These are phyloP conservation scores for Thyatira batis DNA, from an alignment of 2,888 invertebrate species.

Conservation along the genomic window DNA sequence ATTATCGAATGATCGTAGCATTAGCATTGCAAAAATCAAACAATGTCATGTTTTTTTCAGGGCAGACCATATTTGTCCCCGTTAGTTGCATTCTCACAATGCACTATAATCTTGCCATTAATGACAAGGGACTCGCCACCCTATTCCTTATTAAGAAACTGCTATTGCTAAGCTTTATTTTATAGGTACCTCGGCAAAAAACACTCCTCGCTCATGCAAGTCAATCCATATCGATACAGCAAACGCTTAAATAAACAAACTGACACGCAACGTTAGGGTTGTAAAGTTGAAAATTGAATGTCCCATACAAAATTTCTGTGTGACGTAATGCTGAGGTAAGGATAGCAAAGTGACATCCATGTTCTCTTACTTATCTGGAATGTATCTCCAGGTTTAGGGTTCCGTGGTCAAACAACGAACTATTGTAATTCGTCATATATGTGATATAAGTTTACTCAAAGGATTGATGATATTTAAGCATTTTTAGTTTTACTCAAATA, in stretches of 20 bases:
- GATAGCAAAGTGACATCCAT: constrained; percentile 8
- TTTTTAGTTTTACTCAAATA: no score
- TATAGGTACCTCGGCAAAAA: constrained; percentile 40
- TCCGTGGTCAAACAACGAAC: no score
- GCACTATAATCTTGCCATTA: constrained; percentile 43
- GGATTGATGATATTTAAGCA: no score
- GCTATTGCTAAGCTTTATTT: constrained; percentile 39
- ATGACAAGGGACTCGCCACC: constrained; percentile 43
- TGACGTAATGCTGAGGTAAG: background rate
- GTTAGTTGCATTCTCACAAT: constrained; percentile 22
- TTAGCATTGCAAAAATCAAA: constrained; percentile 22
- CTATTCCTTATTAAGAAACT: constrained; percentile 47
- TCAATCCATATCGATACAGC: constrained; percentile 43
- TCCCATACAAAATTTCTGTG: background rate
- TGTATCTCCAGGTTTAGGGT: background rate
- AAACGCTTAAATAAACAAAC: constrained; percentile 27
- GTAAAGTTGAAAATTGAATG: constrained; percentile 17
- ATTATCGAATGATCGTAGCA: constrained; percentile 25
- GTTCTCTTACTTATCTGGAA: constrained; percentile 21
- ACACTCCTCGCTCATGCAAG: constrained; percentile 47
- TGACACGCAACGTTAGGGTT: constrained; percentile 10
- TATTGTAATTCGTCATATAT: no score
- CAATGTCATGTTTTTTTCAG: constrained; percentile 36
- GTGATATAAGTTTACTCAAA: no score
- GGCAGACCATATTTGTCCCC: constrained; percentile 32